Base-by-base conservation (phyloP, 2,797 vertebrate species). In the Sebastes melanostomus region DNA sequence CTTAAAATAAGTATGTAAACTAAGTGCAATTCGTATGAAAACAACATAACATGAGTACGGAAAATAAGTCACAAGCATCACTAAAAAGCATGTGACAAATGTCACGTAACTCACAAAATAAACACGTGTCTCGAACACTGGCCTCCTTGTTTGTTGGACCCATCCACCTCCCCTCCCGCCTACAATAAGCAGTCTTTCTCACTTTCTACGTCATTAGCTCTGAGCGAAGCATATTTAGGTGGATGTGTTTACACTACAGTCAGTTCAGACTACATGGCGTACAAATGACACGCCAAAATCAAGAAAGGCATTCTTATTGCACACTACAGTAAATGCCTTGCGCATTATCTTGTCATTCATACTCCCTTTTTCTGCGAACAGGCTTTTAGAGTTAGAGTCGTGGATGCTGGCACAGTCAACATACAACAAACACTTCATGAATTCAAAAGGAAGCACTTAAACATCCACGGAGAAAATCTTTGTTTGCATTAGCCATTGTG, bases 401-500 rank as follows among this genome's bases (percentile, higher is more conserved):
- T 78, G 25, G 10, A 46, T 79, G 72, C 52, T 75, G 75, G 13
- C 30, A 30, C 56, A n/a, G 12, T 59, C 42, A n/a, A 34, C 27
- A 30, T n/a, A 32, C 20, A 54, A 60, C 20, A 50, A 58, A 30
- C 76, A 81, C 81, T 86, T 83, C 67, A 86, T 66, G 29, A 59
- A 77, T 86, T 81, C 59, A 77, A 86, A 86, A 73, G 54, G 18
- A 73, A 56, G 75, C 85, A 83, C 75, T 90, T 78, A 80, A 88
- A 86, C 79, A 73, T 87, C 73, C 77, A 16, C 4, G 1, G 32
- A 68, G 71, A 68, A 77, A 80, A 81, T 78, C 54, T 74, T 72
- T 92, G 81, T 93, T 92, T 93, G 89, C 42, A 20, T 77, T 78
- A 32, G 84, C 76, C 25, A 38, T 91, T 90, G 89, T 91, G 25